Base-by-base conservation (phyloP, 2,797 vertebrate species). In the Onychomys leucogaster region DNA sequence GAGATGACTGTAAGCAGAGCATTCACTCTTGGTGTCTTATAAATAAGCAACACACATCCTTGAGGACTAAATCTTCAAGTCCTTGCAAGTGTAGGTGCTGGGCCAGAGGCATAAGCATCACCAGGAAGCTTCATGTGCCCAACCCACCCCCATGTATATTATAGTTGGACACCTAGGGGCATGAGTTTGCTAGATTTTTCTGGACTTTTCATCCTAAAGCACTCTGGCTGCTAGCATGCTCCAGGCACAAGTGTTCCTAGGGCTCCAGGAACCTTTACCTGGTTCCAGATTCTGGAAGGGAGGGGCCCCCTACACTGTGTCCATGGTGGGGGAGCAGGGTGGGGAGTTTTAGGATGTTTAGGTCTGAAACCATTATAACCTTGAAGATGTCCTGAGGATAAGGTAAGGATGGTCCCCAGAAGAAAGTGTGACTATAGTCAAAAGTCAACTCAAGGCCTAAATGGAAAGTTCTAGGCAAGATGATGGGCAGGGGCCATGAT, bases 101-200 rank as follows among this genome's bases (percentile, higher is more conserved):
- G 63, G 41, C 37, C 19, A 67, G 82, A 77, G 13, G 16, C 11
- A n/a, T 80, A 14, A 34, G 27, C 12, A 25, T 55, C 43, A 90
- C 49, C 29, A 21, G 37, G 43, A 34, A 95, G 61, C 19, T 75
- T 46, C 37, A 5, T 25, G 27, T 67, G 63, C 91, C 21, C 7
- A 19, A 7, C 8, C 3, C 34, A 75, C 19, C 6, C 10, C 9
- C 46, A 29, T 41, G 43, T 23, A n/a, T 13, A 34, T 59, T 69
- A 34, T 81, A 88, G 21, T 77, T 81, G 88, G 77, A 59, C 88
- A 92, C 29, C 29, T 29, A 63, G 8, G 69, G 19, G 29, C 1
- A 65, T 80, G 71, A 86, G 25, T 77, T 61, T 69, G 81, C 71
- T 82, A 84, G 8, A 69, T 95, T n/a, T 94, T 90, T 94, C 61